phyloP scores from a whole-genome alignment of 1,140 invertebrate genomes.

The Cydia splendana region DNA sequence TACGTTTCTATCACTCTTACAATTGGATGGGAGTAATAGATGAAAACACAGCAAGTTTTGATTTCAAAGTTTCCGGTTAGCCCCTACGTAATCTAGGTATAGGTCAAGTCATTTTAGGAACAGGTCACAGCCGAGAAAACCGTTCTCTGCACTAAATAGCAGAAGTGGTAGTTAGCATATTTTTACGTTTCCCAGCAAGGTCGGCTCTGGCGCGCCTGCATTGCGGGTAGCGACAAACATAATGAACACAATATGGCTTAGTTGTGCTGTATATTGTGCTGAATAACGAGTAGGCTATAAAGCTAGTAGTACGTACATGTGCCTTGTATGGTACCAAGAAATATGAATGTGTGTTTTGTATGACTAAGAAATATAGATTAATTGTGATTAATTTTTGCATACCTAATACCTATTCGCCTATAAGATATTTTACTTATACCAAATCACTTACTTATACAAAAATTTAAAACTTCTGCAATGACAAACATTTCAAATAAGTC shows the following conservation, averaged over 20 bases:
- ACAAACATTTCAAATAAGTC: too few species aligned
- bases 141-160: neutral
- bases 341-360: too few species aligned
- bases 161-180: constrained; percentile 4
- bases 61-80: neutral
- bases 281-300: neutral
- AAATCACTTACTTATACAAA: too few species aligned
- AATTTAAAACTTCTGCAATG: too few species aligned
- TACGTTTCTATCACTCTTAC: too few species aligned
- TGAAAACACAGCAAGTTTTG: too few species aligned
- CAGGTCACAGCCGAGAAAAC: constrained; percentile 2
- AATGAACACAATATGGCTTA: neutral
- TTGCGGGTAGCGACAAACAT: constrained; percentile 1
- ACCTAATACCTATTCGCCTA: too few species aligned
- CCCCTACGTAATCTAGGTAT: neutral
- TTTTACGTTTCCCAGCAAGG: neutral
- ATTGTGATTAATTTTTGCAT: too few species aligned
- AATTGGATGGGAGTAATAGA: too few species aligned
- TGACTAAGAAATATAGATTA: too few species aligned
- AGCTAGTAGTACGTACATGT: neutral
- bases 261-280: neutral
- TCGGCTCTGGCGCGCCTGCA: constrained; percentile 3
- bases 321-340: too few species aligned
- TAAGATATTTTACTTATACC: too few species aligned
- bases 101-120: neutral